Base-by-base conservation (phyloP, 2,797 vertebrate genomes). In the Hephaestus fuliginosus region DNA sequence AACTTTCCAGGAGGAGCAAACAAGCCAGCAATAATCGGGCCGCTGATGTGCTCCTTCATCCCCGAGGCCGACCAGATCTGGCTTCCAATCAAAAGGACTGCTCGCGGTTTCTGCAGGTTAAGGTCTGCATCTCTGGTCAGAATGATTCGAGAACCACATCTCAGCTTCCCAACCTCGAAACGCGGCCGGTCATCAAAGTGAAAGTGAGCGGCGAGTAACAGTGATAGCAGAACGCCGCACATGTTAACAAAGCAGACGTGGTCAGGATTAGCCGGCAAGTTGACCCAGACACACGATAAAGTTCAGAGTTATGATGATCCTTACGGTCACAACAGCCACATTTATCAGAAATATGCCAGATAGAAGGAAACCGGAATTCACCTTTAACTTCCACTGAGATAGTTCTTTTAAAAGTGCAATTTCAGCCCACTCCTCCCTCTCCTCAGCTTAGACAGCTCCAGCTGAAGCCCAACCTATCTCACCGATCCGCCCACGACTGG, bases 41-140 rank as follows among this genome's bases (percentile, higher is more conserved):
- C 6, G 43, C 53, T 20, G 66, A 33, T 39, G 65, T 44, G 65
- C 58, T 67, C 41, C 41, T 56, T 70, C 49, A 60, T 36, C 51
- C 44, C 71, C 0, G 5, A 72, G 63, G 44, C 73, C 81, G 76
- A 57, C 30, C 20, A 66, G 79, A 65, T 81, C 52, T 55, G 70
- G 14, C 81, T 77, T 62, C 41, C 25, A 22, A 78, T 80, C 44
- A 73, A 39, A 75, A 30, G 36, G 5, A 25, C 25, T 5, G 36
- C 56, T 56, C 2, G 2, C 57, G 74, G 76, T 57, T 61, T 20
- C 15, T 11, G 13, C 43, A 36, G 46, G 63, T 81, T 58, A 63
- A 49, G 1, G 13, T 12, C 20, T 58, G 30, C 20, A 61, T 39
- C 39, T 18, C 5, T 61, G 49, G 10, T 64, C 77, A 78, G 18